Percentiles rank a stretch among this genome's conserved stretches.
Conservation (phyloP, 2,113 vertebrate species). For the Tachysurus fulvidraco region DNA sequence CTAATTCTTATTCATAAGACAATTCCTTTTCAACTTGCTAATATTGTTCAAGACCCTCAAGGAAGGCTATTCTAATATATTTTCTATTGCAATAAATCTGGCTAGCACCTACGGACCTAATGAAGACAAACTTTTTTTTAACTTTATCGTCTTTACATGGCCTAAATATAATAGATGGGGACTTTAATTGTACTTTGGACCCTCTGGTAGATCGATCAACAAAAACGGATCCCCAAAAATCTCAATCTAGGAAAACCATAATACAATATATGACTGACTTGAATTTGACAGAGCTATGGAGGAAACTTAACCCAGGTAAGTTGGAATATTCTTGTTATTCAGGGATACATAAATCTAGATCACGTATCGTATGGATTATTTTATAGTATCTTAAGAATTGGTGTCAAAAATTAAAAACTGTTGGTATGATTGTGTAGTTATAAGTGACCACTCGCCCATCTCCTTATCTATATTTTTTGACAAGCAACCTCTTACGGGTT, state of each 20-base stretch:
- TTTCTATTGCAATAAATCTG: conserved; percentile 3
- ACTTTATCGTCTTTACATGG: background rate
- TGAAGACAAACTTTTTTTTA: background rate
- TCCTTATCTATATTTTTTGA: too few species aligned
- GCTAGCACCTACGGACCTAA: conserved; percentile 1
- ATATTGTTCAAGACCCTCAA: too few species aligned
- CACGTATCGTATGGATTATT: conserved; percentile 14
- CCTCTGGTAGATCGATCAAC: background rate
- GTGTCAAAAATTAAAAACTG: background rate
- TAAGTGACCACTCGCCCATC: background rate
- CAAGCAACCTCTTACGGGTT: too few species aligned
- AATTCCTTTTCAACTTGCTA: background rate
- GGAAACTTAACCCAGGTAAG: background rate
- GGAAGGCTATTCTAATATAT: conserved; percentile 3
- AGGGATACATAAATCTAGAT: background rate
- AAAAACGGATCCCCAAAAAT: background rate
- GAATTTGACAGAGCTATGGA: too few species aligned
- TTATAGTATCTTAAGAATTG: background rate
- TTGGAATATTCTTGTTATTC: conserved; percentile 16
- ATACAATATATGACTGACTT: too few species aligned
- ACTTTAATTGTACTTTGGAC: conserved; percentile 13
- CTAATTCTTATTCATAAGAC: conserved; percentile 23
- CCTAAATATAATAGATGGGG: background rate
- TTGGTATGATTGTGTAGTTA: background rate
- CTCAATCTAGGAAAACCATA: too few species aligned